These are phyloP conservation scores for Cynopterus sphinx DNA, from an alignment of 2,797 vertebrate species.

Conservation along the genomic window DNA sequence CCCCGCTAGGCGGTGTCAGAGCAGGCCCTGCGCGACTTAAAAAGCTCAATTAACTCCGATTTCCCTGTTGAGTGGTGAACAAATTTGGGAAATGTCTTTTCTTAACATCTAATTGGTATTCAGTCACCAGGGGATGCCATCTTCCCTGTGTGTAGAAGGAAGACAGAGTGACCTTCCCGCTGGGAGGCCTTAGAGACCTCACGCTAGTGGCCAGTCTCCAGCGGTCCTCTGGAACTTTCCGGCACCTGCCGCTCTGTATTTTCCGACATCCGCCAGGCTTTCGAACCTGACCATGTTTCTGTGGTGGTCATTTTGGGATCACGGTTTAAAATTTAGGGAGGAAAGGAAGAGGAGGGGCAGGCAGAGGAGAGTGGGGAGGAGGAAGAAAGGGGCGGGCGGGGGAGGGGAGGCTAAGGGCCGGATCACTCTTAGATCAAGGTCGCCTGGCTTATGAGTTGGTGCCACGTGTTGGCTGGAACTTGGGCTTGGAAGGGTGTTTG, in stretches of 20 bases:
- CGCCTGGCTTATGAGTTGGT: neutral
- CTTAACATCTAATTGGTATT: constrained; percentile 14
- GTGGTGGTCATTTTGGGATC: neutral
- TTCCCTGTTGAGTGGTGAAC: neutral
- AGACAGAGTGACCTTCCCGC: neutral
- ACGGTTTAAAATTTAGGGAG: neutral
- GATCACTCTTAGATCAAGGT: neutral
- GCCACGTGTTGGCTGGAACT: accelerated
- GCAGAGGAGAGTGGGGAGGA: neutral
- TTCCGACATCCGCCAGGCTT: neutral
- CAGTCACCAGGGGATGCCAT: neutral
- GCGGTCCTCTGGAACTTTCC: neutral
- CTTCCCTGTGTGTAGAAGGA: neutral
- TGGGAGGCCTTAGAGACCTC: neutral
- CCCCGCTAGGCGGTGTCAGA: neutral
- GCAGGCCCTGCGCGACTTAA: neutral
- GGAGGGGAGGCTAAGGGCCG: neutral
- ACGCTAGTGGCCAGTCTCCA: neutral
- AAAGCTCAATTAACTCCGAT: neutral
- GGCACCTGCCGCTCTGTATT: no score
- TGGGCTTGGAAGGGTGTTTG: neutral
- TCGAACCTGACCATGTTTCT: neutral
- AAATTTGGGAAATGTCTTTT: neutral
- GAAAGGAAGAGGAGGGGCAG: neutral
- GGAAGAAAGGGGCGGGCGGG: accelerated